Evolutionary conservation across 2,888 invertebrate genomes (phyloP).

Genomic region (Hartigia nigra): DNA sequence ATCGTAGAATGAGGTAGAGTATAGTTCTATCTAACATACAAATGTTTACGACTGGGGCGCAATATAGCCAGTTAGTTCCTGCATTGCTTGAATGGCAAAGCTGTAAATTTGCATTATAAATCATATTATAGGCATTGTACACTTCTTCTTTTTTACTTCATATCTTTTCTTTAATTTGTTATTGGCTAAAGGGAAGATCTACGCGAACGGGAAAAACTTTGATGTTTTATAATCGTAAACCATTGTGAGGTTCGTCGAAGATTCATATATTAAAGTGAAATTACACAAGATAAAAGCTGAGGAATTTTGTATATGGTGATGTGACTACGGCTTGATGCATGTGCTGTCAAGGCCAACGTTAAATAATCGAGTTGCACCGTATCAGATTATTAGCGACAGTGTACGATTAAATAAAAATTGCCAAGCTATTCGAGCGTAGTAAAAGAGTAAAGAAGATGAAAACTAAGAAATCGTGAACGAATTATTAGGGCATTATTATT

Average conservation of each 20-base stretch:
- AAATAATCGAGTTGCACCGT: not conserved
- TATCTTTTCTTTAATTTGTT: not conserved
- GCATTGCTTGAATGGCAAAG: not conserved
- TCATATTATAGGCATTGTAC: not conserved
- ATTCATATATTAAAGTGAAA: not conserved
- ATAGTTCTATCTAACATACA: not conserved
- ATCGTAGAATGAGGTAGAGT: not conserved
- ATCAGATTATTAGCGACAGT: not conserved
- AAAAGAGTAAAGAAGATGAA: not conserved
- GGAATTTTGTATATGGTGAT: constrained; percentile 8
- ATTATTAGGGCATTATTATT: constrained; percentile 26
- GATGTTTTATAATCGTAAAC: not conserved
- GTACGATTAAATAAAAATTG: constrained; percentile 6
- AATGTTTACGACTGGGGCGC: not conserved
- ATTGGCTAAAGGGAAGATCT: not conserved
- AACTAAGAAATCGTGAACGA: constrained; percentile 14
- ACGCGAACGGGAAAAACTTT: not conserved
- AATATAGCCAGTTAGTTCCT: not conserved
- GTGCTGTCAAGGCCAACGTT: not conserved
- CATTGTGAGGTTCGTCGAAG: not conserved
- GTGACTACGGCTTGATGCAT: constrained; percentile 1
- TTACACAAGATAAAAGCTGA: not conserved
- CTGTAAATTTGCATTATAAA: not conserved
- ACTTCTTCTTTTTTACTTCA: not conserved
- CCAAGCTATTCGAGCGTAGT: not conserved